phyloP scores from a whole-genome alignment of 2,113 vertebrate species.

The Phyllopteryx taeniolatus region DNA sequence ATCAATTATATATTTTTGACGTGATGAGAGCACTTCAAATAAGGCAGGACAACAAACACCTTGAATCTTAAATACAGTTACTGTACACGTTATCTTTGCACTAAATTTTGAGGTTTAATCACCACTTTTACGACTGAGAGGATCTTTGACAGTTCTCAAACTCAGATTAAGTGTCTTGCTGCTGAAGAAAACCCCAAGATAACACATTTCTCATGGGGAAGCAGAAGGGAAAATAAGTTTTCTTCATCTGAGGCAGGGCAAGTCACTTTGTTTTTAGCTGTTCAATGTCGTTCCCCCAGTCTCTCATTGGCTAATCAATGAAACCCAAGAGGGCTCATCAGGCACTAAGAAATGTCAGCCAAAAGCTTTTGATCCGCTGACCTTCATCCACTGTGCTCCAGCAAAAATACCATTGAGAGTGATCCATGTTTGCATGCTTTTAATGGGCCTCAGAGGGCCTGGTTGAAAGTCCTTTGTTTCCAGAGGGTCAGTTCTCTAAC shows the following conservation, averaged over 20 bases:
- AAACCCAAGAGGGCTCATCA: conserved; percentile 71
- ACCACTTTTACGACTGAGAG: conserved; percentile 25
- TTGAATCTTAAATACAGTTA: neutral
- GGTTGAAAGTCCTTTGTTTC: conserved; percentile 62
- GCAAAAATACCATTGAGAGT: conserved; percentile 62
- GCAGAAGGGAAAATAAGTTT: conserved; percentile 56
- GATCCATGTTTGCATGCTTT: conserved; percentile 74
- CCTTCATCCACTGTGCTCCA: conserved; percentile 66
- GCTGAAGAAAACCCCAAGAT: conserved; percentile 52
- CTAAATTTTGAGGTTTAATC: conserved; percentile 16
- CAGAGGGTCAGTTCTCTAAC: conserved; percentile 61
- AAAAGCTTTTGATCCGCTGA: conserved; percentile 69
- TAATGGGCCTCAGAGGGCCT: conserved; percentile 70
- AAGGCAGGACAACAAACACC: neutral
- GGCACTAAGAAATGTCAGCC: conserved; percentile 63
- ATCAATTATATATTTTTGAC: conserved; percentile 36
- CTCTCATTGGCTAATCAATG: conserved; percentile 75
- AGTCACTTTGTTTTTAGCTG: conserved; percentile 71
- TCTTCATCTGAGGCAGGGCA: conserved; percentile 62
- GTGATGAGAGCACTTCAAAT: conserved; percentile 2
- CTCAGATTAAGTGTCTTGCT: conserved; percentile 57
- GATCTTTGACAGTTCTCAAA: conserved; percentile 53
- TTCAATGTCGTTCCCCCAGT: conserved; percentile 64
- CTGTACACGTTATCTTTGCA: neutral
- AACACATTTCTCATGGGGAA: conserved; percentile 41